These are phyloP conservation scores for Yponomeuta evonymella DNA, from an alignment of 2,888 invertebrate species.

Conservation along the genomic window DNA sequence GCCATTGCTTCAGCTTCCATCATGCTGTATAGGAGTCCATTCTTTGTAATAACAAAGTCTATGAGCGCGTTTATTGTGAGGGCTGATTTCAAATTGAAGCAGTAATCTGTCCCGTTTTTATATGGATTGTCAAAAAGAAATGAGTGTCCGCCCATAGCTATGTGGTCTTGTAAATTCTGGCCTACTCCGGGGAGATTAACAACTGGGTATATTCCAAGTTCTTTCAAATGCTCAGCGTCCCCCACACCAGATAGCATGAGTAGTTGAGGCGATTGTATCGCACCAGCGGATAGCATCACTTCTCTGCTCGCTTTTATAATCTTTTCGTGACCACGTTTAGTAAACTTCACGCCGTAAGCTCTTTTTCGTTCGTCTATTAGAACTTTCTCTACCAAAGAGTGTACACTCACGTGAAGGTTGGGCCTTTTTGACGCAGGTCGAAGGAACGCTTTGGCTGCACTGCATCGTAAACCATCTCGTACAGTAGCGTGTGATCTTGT, in stretches of 20 bases:
- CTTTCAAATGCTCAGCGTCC: slow-evolving; percentile 77
- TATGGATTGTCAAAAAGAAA: slow-evolving; percentile 82
- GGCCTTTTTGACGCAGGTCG: slow-evolving; percentile 79
- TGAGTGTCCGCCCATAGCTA: slow-evolving; percentile 85
- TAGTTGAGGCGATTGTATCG: slow-evolving; percentile 89
- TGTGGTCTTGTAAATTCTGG: slow-evolving; percentile 88
- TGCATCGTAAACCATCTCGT: slow-evolving; percentile 86
- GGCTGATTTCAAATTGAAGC: slow-evolving; percentile 81
- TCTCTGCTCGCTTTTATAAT: slow-evolving; percentile 82
- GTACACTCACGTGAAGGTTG: slow-evolving; percentile 84
- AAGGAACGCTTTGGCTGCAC: slow-evolving; percentile 88
- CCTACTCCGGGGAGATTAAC: slow-evolving; percentile 84
- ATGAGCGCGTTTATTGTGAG: slow-evolving; percentile 78
- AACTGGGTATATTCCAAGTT: slow-evolving; percentile 77
- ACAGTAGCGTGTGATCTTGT: slow-evolving; percentile 86
- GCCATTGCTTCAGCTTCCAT: slow-evolving; percentile 88
- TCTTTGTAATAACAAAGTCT: slow-evolving; percentile 76
- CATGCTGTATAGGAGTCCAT: slow-evolving; percentile 83
- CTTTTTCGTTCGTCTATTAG: slow-evolving; percentile 77
- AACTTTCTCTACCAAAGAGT: slow-evolving; percentile 81
- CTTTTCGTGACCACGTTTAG: slow-evolving; percentile 70
- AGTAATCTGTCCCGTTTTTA: slow-evolving; percentile 74
- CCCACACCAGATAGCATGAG: slow-evolving; percentile 92
- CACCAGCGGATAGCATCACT: slow-evolving; percentile 90
- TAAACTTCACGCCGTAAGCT: slow-evolving; percentile 81